Evolutionary conservation across 2,888 invertebrate species (phyloP), one percentile per base, ranked within the genome.

Genomic region (Aleiodes testaceus): DNA sequence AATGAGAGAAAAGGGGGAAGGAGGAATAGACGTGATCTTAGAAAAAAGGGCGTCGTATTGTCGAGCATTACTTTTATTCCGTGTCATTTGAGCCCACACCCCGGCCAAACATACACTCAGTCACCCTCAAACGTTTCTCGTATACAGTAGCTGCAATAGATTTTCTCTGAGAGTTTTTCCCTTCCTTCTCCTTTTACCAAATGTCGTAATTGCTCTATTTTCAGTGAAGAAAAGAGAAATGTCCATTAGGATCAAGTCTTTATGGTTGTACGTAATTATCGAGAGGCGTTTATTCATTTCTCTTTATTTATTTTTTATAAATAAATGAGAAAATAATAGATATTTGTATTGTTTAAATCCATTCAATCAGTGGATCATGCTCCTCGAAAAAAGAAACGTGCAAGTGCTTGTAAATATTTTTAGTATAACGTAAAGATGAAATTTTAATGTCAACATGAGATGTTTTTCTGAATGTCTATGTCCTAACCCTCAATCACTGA

Each of bases 21-120:
- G 59, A 47, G 70, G 70, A 63, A 69, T 72, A 50, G 78, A 77
- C 74, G 72, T 77, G 77, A 77, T 73, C 72, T 81, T 75, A 72
- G 78, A 77, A 76, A 78, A 77, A 76, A 78, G 81, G 81, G 77
- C 79, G 82, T 75, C 76, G 74, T 79, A 75, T 77, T 77, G 77
- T 71, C 74, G 75, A 75, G 83, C 84, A 84, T 85, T 85, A 86
- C 85, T 85, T 87, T 87, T 85, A 86, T 87, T 87, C 85, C 86
- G 87, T 87, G 85, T 87, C 87, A 87, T 87, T 87, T 87, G 84
- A 86, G 84, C 83, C 84, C 82, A 85, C 86, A 85, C 86, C 83
- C 82, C 77, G 74, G 75, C 77, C 70, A 72, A 67, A 61, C 72
- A 73, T 67, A 68, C 61, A 53, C 65, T 36, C 65, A 50, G 20